phyloP scores from a whole-genome alignment of 2,797 vertebrate species.

The Natrix natrix region DNA sequence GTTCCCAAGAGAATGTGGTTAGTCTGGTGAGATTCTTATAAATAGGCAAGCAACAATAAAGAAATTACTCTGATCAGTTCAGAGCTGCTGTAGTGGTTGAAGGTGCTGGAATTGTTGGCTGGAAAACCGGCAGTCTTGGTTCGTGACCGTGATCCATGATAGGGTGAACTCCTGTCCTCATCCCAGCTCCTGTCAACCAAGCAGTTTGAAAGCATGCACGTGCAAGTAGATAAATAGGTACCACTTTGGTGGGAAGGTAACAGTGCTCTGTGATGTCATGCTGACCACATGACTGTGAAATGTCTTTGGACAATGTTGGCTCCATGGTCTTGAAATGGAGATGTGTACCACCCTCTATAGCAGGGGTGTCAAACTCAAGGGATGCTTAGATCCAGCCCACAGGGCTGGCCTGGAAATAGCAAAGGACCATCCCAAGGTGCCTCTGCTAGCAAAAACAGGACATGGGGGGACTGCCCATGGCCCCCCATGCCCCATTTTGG shows the following conservation, averaged over 20 bases:
- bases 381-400: too few species aligned
- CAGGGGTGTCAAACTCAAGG: too few species aligned
- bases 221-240: neutral
- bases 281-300: neutral
- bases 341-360: neutral
- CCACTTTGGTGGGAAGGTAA: neutral
- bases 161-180: neutral
- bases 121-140: neutral
- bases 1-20: neutral
- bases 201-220: neutral
- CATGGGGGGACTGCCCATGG: accelerated
- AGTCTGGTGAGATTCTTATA: neutral
- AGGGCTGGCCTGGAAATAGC: too few species aligned
- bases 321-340: neutral
- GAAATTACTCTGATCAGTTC: neutral
- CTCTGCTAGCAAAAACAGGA: too few species aligned
- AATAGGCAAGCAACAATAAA: neutral
- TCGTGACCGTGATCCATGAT: neutral
- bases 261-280: neutral
- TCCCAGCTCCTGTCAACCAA: neutral
- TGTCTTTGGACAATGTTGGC: neutral
- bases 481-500: too few species aligned
- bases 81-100: neutral
- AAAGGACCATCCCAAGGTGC: too few species aligned
- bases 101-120: neutral